phyloP scores from a whole-genome alignment of 92 coral and sea anemone species.

The Umimayanthus chanpuru region DNA sequence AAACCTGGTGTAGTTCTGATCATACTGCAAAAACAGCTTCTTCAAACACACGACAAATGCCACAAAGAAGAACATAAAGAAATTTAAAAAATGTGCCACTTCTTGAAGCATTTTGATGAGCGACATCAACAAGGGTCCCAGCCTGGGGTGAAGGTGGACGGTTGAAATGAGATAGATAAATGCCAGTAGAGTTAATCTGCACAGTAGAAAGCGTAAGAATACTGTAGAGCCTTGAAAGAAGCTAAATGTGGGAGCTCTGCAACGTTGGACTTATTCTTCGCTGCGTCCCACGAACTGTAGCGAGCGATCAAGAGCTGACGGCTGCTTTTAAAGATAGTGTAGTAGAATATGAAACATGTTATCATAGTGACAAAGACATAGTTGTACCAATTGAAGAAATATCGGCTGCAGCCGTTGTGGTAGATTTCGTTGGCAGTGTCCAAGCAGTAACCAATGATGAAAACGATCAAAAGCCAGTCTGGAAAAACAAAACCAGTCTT shows the following conservation, averaged over 20 bases:
- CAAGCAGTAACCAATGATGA: constrained; percentile 3
- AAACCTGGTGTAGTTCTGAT: not conserved
- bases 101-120: constrained; percentile 9
- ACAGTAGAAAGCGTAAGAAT: constrained; percentile 34
- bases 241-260: not conserved
- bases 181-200: constrained; percentile 14
- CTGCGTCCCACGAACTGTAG: not conserved
- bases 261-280: not conserved
- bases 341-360: constrained; percentile 25
- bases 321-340: constrained; percentile 11
- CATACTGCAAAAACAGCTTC: constrained; percentile 2
- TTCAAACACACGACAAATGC: constrained; percentile 9
- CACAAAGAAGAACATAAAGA: constrained; percentile 40
- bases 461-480: not conserved
- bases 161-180: no score
- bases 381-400: not conserved
- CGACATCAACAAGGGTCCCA: no score
- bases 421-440: constrained; percentile 38
- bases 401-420: constrained; percentile 10
- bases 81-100: constrained; percentile 35
- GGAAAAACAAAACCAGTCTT: no score
- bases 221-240: not conserved
- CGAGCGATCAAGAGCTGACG: not conserved
- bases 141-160: no score
- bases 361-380: constrained; percentile 22